Conservation (phyloP, 2,797 vertebrate genomes). For the Acrocephalus scirpaceus region DNA sequence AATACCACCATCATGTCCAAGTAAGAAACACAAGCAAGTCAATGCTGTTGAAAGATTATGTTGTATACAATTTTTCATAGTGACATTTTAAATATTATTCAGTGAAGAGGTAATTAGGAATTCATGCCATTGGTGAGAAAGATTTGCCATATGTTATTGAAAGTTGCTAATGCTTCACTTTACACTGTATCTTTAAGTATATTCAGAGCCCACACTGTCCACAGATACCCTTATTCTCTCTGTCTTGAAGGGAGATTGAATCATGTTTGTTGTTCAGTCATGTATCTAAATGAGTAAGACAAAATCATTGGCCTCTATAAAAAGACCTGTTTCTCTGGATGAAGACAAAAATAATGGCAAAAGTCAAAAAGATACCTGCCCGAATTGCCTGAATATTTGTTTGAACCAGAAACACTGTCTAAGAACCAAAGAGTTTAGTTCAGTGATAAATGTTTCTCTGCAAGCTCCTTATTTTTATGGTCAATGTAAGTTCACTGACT, state of each 20-base stretch:
- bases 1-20: neutral
- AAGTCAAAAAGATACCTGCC: neutral
- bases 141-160: neutral
- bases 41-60: neutral
- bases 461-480: neutral
- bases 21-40: neutral
- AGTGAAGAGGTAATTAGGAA: neutral
- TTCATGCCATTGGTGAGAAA: neutral
- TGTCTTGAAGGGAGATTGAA: neutral
- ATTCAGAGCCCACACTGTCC: neutral
- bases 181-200: neutral
- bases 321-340: neutral
- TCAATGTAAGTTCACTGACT: neutral
- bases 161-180: neutral
- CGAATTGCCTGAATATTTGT: neutral
- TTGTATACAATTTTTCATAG: neutral
- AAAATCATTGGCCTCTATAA: neutral
- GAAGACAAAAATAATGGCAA: neutral
- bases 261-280: neutral
- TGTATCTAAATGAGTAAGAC: neutral
- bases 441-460: neutral
- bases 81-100: neutral
- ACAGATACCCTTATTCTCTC: neutral
- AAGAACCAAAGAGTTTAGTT: neutral
- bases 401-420: neutral